Evolutionary conservation across 2,888 invertebrate genomes (phyloP).

Genomic region (Chrysodeixis includens): DNA sequence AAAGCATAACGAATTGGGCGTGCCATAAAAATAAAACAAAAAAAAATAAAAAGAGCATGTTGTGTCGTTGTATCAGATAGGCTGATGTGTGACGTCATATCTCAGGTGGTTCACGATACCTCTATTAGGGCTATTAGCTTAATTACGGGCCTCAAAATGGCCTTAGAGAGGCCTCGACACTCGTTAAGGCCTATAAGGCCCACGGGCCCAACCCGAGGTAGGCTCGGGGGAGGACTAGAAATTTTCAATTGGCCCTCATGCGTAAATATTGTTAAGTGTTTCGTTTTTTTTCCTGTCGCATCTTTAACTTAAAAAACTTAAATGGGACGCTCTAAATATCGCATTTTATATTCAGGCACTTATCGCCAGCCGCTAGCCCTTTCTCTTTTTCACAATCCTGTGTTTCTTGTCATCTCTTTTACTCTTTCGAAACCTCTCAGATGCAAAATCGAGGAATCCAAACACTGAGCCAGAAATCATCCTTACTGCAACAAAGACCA

Average conservation of each 20-base stretch:
- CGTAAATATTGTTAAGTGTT: slow-evolving; percentile 59
- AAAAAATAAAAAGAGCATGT: slow-evolving; percentile 10
- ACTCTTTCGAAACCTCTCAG: too few species aligned
- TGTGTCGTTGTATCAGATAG: slow-evolving; percentile 7
- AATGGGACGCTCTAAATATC: too few species aligned
- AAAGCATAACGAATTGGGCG: slow-evolving; percentile 13
- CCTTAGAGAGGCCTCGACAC: slow-evolving; percentile 64
- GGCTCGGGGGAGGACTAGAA: slow-evolving; percentile 60
- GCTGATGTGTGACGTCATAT: slow-evolving; percentile 49
- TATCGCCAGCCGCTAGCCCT: too few species aligned
- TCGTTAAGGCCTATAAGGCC: slow-evolving; percentile 68
- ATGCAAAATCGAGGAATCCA: too few species aligned
- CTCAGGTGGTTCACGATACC: slow-evolving; percentile 69
- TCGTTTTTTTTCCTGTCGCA: slow-evolving; percentile 27
- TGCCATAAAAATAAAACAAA: slow-evolving; percentile 17
- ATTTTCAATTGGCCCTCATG: slow-evolving; percentile 66
- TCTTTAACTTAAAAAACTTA: neutral
- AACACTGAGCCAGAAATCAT: too few species aligned
- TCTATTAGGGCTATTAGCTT: slow-evolving; percentile 77
- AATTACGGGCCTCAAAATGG: slow-evolving; percentile 74
- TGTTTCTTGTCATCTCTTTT: too few species aligned
- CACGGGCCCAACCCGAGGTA: slow-evolving; percentile 46
- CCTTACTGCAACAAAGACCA: neutral
- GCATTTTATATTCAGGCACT: too few species aligned
- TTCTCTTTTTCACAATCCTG: too few species aligned